phyloP scores from a whole-genome alignment of 2,113 vertebrate genomes.

The Ctenomys sociabilis region DNA sequence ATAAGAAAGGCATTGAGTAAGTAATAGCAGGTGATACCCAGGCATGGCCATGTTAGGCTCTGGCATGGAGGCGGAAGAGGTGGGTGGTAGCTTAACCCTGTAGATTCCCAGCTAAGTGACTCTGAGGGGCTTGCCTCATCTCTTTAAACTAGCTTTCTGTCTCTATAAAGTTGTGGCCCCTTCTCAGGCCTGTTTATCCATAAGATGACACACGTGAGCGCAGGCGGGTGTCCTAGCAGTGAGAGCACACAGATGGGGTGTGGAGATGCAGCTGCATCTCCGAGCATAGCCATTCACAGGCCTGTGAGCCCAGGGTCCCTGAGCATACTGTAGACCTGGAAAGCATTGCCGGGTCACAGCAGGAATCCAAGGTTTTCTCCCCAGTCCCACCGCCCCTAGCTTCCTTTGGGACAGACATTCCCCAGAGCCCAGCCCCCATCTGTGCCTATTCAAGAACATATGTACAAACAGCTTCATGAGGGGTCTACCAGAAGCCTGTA shows the following conservation, averaged over 20 bases:
- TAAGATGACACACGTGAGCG: neutral
- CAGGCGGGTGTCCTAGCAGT: too few relatives aligned
- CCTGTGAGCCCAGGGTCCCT: neutral
- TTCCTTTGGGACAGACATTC: neutral
- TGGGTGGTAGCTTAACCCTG: neutral
- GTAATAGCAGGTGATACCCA: neutral
- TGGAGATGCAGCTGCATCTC: neutral
- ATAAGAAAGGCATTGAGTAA: neutral
- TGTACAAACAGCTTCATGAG: neutral
- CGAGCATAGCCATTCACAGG: neutral
- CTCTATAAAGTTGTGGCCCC: neutral
- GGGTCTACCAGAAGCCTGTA: neutral
- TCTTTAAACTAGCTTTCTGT: neutral
- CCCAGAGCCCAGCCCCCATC: neutral
- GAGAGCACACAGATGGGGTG: rapidly evolving
- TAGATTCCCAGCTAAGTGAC: neutral
- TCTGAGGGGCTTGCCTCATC: neutral
- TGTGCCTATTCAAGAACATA: neutral
- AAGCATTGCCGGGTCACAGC: neutral
- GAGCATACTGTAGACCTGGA: too few relatives aligned
- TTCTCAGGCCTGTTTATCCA: neutral
- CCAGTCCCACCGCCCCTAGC: neutral
- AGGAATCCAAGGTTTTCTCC: neutral
- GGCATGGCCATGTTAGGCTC: neutral
- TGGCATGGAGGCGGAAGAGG: neutral